phyloP scores from a whole-genome alignment of 2,888 invertebrate genomes.

The Invenusta paracnida region DNA sequence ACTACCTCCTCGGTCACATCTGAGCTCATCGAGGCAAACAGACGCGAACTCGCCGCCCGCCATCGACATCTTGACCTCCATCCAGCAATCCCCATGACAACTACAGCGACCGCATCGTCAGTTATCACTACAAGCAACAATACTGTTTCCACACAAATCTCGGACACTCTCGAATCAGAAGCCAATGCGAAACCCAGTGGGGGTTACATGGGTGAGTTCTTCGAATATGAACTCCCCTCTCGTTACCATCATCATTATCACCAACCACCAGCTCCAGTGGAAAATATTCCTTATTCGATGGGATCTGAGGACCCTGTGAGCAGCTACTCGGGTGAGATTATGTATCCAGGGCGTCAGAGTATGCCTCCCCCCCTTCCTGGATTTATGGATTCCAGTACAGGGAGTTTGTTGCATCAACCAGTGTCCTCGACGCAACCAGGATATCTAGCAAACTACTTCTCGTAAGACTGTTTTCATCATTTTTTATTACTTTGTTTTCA shows the following conservation, averaged over 20 bases:
- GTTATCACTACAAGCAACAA: neutral
- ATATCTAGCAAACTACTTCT: neutral
- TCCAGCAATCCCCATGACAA: neutral
- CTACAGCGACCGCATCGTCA: neutral
- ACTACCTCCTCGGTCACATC: too few relatives aligned
- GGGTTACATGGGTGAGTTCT: neutral
- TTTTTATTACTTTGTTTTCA: too few relatives aligned
- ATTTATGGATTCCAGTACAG: neutral
- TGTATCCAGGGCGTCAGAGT: neutral
- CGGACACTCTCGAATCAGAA: neutral
- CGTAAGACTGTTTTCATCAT: neutral
- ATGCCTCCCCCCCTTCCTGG: neutral
- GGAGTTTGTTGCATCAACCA: neutral
- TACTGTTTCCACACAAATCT: neutral
- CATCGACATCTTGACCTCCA: too few relatives aligned
- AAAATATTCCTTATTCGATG: neutral
- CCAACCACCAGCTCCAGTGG: neutral
- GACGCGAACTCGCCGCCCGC: neutral
- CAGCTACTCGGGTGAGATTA: neutral
- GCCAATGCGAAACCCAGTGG: neutral
- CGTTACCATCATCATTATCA: neutral
- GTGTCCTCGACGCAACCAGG: neutral
- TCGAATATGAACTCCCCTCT: neutral
- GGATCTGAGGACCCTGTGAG: neutral
- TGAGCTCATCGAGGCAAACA: neutral